These are phyloP conservation scores for Gasterosteus aculeatus DNA, from an alignment of 2,113 vertebrate genomes.

Conservation along the genomic window DNA sequence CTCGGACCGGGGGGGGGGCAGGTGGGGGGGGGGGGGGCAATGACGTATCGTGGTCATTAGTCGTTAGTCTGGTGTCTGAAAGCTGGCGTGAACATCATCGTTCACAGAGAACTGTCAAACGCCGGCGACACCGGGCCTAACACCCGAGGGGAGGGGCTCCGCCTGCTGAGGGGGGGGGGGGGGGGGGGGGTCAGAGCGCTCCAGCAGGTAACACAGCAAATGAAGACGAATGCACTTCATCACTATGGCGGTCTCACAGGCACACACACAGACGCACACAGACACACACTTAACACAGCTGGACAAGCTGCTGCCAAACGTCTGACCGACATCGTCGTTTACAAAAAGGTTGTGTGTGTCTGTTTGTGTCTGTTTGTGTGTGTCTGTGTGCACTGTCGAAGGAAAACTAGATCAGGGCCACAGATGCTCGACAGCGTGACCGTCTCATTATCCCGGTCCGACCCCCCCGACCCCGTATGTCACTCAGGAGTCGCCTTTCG, in stretches of 20 bases:
- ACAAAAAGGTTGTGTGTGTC: conserved; percentile 1
- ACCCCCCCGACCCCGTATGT: conserved; percentile 56
- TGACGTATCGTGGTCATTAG: conserved; percentile 56
- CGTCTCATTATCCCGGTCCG: conserved; percentile 69
- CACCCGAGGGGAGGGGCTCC: conserved; percentile 50
- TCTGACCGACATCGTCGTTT: too few relatives aligned
- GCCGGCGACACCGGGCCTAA: conserved; percentile 50
- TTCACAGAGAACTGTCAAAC: conserved; percentile 62
- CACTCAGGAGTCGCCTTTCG: conserved; percentile 58
- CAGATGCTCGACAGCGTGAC: conserved; percentile 74
- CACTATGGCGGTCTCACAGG: conserved; percentile 46
- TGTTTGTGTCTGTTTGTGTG: neutral
- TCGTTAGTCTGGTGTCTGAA: conserved; percentile 57
- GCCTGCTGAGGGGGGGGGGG: conserved; percentile 46
- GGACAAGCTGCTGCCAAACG: neutral
- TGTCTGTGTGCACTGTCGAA: conserved; percentile 12
- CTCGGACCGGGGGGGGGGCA: conserved; percentile 16
- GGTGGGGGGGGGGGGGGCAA: conserved; percentile 26
- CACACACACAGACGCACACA: conserved; percentile 1
- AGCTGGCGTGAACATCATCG: conserved; percentile 47
- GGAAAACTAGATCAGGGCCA: conserved; percentile 57
- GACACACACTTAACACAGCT: neutral
- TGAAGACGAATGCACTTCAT: conserved; percentile 78
- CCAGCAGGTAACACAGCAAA: conserved; percentile 70
- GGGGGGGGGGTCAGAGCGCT: conserved; percentile 57